Evolutionary conservation across 2,113 vertebrate genomes (phyloP).

Genomic region (Pituophis catenifer): DNA sequence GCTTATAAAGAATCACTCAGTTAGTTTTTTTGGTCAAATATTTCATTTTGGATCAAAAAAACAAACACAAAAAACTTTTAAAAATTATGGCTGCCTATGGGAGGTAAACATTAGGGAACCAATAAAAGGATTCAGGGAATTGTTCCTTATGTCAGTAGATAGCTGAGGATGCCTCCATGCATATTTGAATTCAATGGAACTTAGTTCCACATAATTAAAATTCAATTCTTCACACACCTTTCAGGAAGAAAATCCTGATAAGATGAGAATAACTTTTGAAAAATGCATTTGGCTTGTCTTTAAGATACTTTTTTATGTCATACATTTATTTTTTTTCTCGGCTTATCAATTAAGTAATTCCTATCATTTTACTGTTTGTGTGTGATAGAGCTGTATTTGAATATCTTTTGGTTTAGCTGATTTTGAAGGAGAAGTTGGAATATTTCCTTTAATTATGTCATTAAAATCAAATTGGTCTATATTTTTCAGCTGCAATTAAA

Average conservation of each 20-base stretch:
- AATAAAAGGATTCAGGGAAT: neutral
- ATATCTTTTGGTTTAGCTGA: neutral
- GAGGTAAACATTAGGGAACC: conserved; percentile 41
- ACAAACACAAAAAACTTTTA: conserved; percentile 23
- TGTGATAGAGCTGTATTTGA: neutral
- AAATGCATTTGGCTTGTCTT: neutral
- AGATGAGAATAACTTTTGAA: neutral
- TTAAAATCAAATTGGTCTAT: neutral
- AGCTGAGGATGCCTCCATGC: neutral
- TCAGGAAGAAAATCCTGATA: neutral
- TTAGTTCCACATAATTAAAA: neutral
- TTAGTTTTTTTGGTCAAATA: neutral
- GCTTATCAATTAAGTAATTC: neutral
- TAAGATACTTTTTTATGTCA: neutral
- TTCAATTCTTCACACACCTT: neutral
- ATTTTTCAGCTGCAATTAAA: neutral
- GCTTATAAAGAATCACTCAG: neutral
- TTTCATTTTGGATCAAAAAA: neutral
- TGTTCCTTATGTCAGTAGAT: neutral
- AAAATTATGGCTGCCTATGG: conserved; percentile 47
- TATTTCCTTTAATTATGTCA: neutral
- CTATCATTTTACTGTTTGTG: neutral
- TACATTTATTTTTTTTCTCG: neutral
- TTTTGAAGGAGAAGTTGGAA: neutral
- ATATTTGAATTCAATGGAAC: neutral